Base-by-base conservation (phyloP, 2,888 invertebrate species). In the Latrodectus hesperus region DNA sequence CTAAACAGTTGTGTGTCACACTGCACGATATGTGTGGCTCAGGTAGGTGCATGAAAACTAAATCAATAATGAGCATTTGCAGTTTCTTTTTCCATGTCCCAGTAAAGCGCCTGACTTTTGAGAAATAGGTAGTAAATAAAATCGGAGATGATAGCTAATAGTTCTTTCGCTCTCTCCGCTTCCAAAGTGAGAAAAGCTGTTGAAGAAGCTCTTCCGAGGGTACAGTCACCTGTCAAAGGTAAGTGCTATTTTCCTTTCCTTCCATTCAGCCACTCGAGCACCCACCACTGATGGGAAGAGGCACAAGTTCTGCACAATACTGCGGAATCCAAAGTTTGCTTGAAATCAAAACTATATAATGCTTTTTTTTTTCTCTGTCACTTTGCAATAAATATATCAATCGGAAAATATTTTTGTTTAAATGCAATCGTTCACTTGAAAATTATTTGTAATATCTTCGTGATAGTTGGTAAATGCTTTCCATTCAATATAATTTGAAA, bases 71-170 rank as follows among this genome's bases (percentile, higher is more conserved):
- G n/a, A 17, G 26, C 64, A 67, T 78, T 68, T 53, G 53, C 74
- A 79, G 64, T 79, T 83, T 68, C 53, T 76, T 86, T 60, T 65
- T 51, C 67, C 78, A 68, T 72, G 73, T 49, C 75, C 8, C 53
- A 52, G 76, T 49, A 60, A 64, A 38, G 49, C 68, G 52, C 52
- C 51, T 70, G 60, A 38, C 53, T 64, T 84, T 74, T 10, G 22
- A n/a, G 53, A 51, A n/a, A 51, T 38, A 70, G 76, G 38, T 70
- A 5, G 64, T 73, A 84, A 84, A 73, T 67, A 52, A 22, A 72
- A 49, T n/a, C 55, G 64, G 77, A 60, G 53, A 87, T 87, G 86
- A 87, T 87, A 76, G 86, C 86, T 3, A 87, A 81, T 53, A 87
- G 86, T 60, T 81, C 86, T 16, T 87, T 87, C 60, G 86, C 86